Evolutionary conservation across 1,140 invertebrate genomes (phyloP), one percentile per base, ranked within the genome.

Genomic region (Aphaenogaster ashmeadi): DNA sequence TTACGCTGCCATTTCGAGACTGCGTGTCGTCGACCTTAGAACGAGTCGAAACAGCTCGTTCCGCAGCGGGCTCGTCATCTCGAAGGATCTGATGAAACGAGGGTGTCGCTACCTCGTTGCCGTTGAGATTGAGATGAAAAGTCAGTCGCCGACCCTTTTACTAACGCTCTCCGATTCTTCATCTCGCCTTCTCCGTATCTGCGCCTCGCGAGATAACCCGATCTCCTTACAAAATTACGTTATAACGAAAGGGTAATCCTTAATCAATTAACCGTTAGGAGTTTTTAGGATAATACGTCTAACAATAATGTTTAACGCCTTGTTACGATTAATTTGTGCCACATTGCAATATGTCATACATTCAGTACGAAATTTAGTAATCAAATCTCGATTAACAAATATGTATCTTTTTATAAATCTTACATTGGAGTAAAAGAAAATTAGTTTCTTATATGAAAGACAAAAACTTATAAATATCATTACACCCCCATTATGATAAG

Each of bases 91-190:
- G 80, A 84, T 84, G 80, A 84, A 84, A 84, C 27, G 69, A 62
- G 80, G 80, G 33, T 84, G 80, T 84, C 56, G 54, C 27, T 58
- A 36, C 54, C 54, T 84, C 69, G 18, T 83, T 74, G 66, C 54
- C 54, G 67, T 74, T 71, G 41, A 84, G 56, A 84, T 75, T 60
- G 69, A 84, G 69, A 75, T 84, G 80, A 84, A 44, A 84, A 84
- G 41, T 84, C 54, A 74, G 67, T 83, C 64, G 78, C 69, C 64
- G 79, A 81, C 80, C 33, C 27, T 74, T 84, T 75, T 71, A 58
- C 67, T 67, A 83, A 60, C 41, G 27, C 27, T 58, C 50, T 71
- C 64, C 66, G 41, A 83, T 83, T 84, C 67, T 58, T 83, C 38
- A 74, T 83, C 27, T 74, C 9, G 33, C 3, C 27, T 74, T 38